Evolutionary conservation across 2,888 invertebrate species (phyloP).

Genomic region (Limulus polyphemus): DNA sequence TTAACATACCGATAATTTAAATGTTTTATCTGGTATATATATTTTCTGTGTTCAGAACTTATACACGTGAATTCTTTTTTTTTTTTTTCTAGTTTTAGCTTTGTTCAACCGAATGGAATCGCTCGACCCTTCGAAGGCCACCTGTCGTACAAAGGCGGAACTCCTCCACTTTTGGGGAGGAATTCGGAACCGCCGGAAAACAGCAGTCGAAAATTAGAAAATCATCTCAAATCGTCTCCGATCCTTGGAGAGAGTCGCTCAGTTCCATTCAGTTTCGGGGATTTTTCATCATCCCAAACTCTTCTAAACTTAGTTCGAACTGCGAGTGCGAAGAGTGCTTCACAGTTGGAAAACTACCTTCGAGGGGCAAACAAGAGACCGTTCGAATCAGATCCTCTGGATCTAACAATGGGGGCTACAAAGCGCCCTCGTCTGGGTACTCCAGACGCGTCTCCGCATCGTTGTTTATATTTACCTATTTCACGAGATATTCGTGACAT

Average conservation of each 20-base stretch:
- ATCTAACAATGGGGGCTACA: conserved; percentile 17
- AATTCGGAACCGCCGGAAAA: neutral
- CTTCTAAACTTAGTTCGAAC: conserved; percentile 46
- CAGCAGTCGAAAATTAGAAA: neutral
- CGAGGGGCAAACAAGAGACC: conserved; percentile 35
- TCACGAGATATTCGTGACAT: conserved; percentile 10
- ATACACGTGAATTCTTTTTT: conserved; percentile 8
- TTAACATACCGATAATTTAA: too few species aligned
- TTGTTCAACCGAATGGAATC: conserved; percentile 13
- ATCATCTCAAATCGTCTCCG: too few species aligned
- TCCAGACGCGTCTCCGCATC: conserved; percentile 2
- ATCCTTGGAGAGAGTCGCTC: conserved; percentile 1
- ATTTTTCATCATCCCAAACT: conserved; percentile 10
- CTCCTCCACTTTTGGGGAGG: conserved; percentile 9
- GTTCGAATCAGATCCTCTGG: conserved; percentile 25
- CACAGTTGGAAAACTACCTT: conserved; percentile 44
- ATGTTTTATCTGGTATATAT: too few species aligned
- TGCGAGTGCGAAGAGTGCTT: conserved; percentile 40
- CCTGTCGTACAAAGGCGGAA: conserved; percentile 13
- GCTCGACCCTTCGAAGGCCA: conserved; percentile 15
- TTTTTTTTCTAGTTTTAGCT: conserved; percentile 15
- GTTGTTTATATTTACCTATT: conserved; percentile 3
- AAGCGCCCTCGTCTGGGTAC: conserved; percentile 12
- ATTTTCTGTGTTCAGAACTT: too few species aligned
- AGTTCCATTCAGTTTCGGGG: conserved; percentile 1